A percentile compares a stretch with the other conserved stretches of the same genome.
Conservation (phyloP, 2,797 vertebrate species). For the Phoxinus dragarum region DNA sequence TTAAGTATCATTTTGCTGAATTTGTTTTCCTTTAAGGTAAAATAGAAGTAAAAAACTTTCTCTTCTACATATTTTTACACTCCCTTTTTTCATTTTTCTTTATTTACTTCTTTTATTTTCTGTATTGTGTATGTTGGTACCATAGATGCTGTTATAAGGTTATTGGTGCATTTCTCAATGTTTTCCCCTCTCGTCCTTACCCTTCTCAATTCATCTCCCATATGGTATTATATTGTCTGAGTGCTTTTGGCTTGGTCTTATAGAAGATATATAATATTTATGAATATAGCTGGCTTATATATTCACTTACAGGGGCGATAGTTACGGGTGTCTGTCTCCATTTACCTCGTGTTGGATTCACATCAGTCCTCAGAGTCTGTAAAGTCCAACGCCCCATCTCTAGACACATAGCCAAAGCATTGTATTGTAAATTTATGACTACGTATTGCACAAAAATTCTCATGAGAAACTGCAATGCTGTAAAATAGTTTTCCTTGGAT, state of each 20-base stretch:
- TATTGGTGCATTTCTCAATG: background rate
- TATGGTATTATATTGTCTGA: constrained; percentile 6
- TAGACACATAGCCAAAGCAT: constrained; percentile 39
- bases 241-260: constrained; percentile 32
- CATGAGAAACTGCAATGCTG: constrained; percentile 48
- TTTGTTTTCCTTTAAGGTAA: background rate
- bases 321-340: constrained; percentile 45
- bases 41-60: background rate
- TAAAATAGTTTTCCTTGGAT: constrained; percentile 56
- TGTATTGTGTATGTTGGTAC: background rate
- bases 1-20: too few species aligned
- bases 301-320: constrained; percentile 32
- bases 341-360: constrained; percentile 45
- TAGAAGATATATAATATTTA: constrained; percentile 49
- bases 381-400: constrained; percentile 35
- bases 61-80: background rate
- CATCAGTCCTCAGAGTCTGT: constrained; percentile 36
- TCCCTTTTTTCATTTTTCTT: background rate
- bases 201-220: constrained; percentile 22
- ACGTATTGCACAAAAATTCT: constrained; percentile 27
- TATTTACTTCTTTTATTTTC: background rate
- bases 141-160: constrained; percentile 11
- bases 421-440: constrained; percentile 48
- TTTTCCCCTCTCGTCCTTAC: background rate
- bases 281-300: constrained; percentile 45